Conservation (phyloP, 1,140 invertebrate species). For the Drosophila leontia region DNA sequence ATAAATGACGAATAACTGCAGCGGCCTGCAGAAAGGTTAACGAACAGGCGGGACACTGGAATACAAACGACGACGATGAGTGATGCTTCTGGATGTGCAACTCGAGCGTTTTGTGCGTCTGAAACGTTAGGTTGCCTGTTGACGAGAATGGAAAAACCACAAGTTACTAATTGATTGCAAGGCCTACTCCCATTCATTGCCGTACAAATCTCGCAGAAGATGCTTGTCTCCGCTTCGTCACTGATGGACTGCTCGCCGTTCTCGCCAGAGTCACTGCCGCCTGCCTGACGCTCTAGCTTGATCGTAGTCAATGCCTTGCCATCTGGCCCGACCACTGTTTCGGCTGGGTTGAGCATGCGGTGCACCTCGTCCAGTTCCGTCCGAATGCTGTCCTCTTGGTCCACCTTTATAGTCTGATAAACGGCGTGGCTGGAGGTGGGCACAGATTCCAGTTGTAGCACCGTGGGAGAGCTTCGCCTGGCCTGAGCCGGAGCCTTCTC, state of each 20-base stretch:
- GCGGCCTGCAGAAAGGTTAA: constrained; percentile 89
- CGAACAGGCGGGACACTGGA: constrained; percentile 89
- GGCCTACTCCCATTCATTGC: constrained; percentile 20
- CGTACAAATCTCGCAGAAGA: constrained; percentile 76
- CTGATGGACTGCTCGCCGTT: constrained; percentile 63
- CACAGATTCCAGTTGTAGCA: constrained; percentile 70
- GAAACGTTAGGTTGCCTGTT: constrained; percentile 88
- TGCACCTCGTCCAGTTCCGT: constrained; percentile 78
- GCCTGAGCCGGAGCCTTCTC: constrained; percentile 52
- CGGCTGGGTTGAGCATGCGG: constrained; percentile 77
- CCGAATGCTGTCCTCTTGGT: constrained; percentile 71
- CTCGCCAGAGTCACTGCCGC: constrained; percentile 69
- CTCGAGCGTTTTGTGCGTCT: constrained; percentile 89
- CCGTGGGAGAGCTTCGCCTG: constrained; percentile 29
- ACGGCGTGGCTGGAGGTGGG: constrained; percentile 71
- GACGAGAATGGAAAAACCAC: constrained; percentile 9
- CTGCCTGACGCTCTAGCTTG: constrained; percentile 75
- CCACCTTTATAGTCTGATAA: constrained; percentile 76
- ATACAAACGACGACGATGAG: constrained; percentile 88
- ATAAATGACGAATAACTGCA: constrained; percentile 90
- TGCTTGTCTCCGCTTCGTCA: constrained; percentile 66
- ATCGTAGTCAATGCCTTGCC: constrained; percentile 85
- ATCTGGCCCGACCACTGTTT: constrained; percentile 87
- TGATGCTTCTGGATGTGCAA: constrained; percentile 90
- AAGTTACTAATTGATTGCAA: constrained; percentile 23